Base-by-base conservation (phyloP, 2,888 invertebrate species). In the Mycalesis mineus region DNA sequence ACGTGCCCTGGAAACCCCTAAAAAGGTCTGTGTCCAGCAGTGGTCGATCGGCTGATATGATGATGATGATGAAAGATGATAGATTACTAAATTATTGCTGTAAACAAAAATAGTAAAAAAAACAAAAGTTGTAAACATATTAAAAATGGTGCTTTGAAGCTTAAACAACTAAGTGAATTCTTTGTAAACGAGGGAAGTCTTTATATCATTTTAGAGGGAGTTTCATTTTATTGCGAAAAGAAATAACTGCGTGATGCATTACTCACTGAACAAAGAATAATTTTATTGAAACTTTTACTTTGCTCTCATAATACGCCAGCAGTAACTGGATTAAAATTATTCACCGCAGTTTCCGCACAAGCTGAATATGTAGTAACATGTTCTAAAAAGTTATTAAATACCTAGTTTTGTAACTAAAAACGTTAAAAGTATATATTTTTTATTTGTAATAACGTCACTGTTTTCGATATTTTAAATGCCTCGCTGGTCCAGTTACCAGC, bases 231-330 rank as follows among this genome's bases (percentile, higher is more conserved):
- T 58, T 42, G 36, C 33, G 17, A 51, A 51, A 55, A 59, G 47
- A 33, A 41, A 59, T 51, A 55, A 42, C 44, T n/a, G 45, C 45
- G 41, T 59, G 55, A 59, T 55, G 47, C 51, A 55, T 59, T 59
- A 55, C 55, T 51, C 33, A 59, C 51, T 48, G 51, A 48, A 41
- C 50, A 52, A 55, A 50, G 50, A 59, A 59, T 51, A 59, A 44
- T 44, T 55, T 59, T 59, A 51, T 51, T 51, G 42, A 31, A 51
- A 50, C 55, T 45, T 50, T 45, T 58, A 58, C 50, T 58, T 55
- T 13, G 28, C 45, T 50, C 45, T 55, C 55, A 58, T 51, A 50
- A 55, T 55, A 44, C 55, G 48, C 44, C n/a, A 44, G 54, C 31
- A 33, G 50, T 48, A 50, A 51, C 45, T 50, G 31, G 55, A 50